A percentile compares a stretch with the other conserved stretches of the same genome.
Conservation (phyloP, 2,797 vertebrate genomes). For the Brachymystax lenok region DNA sequence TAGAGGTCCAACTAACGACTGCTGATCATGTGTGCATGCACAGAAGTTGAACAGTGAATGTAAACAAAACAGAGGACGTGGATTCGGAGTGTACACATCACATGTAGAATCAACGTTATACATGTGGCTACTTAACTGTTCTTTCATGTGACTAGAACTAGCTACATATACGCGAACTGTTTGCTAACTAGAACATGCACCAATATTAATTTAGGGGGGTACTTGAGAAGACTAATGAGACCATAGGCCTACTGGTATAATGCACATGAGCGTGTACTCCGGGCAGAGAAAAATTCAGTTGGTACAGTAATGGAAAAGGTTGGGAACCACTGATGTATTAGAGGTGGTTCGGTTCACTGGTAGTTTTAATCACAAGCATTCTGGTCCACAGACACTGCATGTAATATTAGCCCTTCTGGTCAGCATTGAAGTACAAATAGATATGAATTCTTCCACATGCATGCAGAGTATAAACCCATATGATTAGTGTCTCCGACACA, state of each 20-base stretch:
- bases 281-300: no score
- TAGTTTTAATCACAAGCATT: no score
- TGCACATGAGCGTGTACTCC: no score
- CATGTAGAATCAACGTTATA: not conserved
- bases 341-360: no score
- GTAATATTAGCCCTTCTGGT: not conserved
- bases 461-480: not conserved
- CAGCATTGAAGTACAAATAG: not conserved
- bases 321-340: no score
- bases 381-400: not conserved
- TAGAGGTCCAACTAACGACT: no score
- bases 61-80: not conserved
- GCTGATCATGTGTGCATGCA: not conserved
- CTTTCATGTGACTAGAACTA: not conserved
- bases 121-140: not conserved
- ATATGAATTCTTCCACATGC: not conserved
- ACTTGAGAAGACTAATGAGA: no score
- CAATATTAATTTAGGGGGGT: no score
- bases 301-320: no score
- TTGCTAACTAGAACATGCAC: no score
- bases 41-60: not conserved
- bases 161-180: no score
- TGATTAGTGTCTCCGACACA: not conserved
- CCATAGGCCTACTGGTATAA: no score
- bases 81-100: not conserved